phyloP scores from a whole-genome alignment of 2,888 invertebrate genomes.

The Trichogramma dendrolimi region DNA sequence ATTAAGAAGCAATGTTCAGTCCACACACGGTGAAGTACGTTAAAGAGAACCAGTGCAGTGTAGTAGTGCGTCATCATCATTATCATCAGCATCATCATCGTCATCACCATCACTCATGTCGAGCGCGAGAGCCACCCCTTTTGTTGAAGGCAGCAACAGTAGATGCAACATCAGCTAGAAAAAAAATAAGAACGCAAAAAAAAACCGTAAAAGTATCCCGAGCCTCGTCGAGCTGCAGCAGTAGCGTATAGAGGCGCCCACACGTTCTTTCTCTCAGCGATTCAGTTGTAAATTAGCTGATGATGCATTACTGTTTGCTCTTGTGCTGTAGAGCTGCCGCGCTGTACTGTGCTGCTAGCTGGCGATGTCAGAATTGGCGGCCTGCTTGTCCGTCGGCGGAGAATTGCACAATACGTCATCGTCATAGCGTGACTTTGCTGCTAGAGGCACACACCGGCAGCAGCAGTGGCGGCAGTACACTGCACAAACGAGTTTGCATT shows the following conservation, averaged over 20 bases:
- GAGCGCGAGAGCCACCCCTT: not conserved
- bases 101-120: not conserved
- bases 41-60: too few species aligned
- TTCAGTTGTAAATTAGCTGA: conserved; percentile 36
- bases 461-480: not conserved
- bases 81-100: too few species aligned
- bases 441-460: conserved; percentile 3
- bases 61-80: too few species aligned
- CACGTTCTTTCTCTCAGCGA: conserved; percentile 22
- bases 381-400: conserved; percentile 4
- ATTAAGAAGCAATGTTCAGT: too few species aligned
- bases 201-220: too few species aligned
- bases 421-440: conserved; percentile 33
- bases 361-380: not conserved
- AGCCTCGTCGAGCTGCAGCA: not conserved
- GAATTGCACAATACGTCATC: conserved; percentile 37
- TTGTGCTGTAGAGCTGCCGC: conserved; percentile 12
- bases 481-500: conserved; percentile 35
- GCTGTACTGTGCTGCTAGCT: conserved; percentile 10
- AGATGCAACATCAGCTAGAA: too few species aligned
- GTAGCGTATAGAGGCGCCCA: not conserved
- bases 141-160: not conserved
- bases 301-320: conserved; percentile 28
- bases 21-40: too few species aligned
- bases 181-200: not conserved